Evolutionary conservation across 2,888 invertebrate genomes (phyloP).

Genomic region (Hypsopygia costalis): DNA sequence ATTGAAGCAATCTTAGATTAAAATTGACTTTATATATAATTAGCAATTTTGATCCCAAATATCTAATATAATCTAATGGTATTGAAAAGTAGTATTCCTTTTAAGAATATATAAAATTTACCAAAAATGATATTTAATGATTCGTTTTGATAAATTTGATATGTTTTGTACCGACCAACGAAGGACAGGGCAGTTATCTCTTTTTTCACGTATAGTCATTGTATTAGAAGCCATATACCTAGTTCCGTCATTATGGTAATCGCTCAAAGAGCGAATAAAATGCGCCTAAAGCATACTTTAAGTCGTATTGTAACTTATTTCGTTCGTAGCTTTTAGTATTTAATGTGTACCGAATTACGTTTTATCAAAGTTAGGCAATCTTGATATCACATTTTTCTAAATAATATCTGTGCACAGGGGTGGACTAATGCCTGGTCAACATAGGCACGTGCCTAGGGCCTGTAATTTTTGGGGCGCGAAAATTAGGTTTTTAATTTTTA

Average conservation of each 20-base stretch:
- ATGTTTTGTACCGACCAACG: not conserved
- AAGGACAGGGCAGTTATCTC: not conserved
- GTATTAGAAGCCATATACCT: not conserved
- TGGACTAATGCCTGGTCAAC: too few species aligned
- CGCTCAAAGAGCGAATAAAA: conserved; percentile 6
- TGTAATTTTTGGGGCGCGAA: too few species aligned
- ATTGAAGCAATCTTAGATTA: too few species aligned
- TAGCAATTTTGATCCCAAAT: too few species aligned
- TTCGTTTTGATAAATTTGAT: too few species aligned
- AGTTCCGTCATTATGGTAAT: not conserved
- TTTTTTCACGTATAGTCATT: not conserved
- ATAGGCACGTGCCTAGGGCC: too few species aligned
- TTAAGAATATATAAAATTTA: too few species aligned
- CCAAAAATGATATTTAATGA: too few species aligned
- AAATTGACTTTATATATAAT: too few species aligned
- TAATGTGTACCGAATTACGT: not conserved
- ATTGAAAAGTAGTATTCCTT: too few species aligned
- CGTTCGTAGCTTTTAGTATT: conserved; percentile 1
- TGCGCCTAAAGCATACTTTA: conserved; percentile 7
- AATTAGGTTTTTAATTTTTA: too few species aligned
- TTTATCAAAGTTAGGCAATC: conserved; percentile 1
- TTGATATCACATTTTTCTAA: not conserved
- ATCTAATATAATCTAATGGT: too few species aligned
- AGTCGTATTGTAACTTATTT: conserved; percentile 21
- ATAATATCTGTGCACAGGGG: not conserved